These are phyloP conservation scores for Ostrea edulis DNA, from an alignment of 1,140 invertebrate genomes.

Conservation along the genomic window DNA sequence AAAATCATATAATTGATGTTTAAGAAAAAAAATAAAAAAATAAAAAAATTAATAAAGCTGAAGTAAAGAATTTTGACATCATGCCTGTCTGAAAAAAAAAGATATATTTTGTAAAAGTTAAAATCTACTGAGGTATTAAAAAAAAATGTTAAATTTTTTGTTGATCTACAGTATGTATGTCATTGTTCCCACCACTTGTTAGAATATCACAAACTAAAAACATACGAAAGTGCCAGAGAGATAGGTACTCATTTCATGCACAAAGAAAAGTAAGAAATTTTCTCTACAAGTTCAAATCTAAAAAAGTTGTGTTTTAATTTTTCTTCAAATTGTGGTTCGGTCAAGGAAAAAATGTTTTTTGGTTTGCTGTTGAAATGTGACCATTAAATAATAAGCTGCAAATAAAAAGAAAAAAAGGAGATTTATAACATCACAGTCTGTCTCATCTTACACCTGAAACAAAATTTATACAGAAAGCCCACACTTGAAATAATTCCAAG, in stretches of 20 bases:
- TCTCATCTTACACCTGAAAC: neutral
- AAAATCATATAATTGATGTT: slow-evolving; percentile 41
- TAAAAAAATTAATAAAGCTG: slow-evolving; percentile 48
- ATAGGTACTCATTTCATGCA: slow-evolving; percentile 22
- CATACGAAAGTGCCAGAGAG: slow-evolving; percentile 40
- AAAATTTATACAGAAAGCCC: slow-evolving; percentile 13
- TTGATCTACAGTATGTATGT: neutral
- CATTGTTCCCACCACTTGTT: slow-evolving; percentile 25
- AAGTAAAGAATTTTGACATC: slow-evolving; percentile 44
- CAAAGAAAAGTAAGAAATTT: slow-evolving; percentile 40
- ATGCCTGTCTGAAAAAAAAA: slow-evolving; percentile 45
- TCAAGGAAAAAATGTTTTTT: neutral
- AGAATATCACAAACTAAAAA: slow-evolving; percentile 14
- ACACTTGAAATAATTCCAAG: neutral
- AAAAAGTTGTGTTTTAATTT: slow-evolving; percentile 13
- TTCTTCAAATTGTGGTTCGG: neutral
- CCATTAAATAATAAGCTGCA: slow-evolving; percentile 41
- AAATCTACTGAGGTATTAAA: slow-evolving; percentile 25
- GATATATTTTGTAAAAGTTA: slow-evolving; percentile 38
- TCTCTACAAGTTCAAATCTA: slow-evolving; percentile 34
- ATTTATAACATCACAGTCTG: slow-evolving; percentile 13
- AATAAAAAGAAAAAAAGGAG: slow-evolving; percentile 38
- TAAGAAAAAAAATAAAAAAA: slow-evolving; percentile 38
- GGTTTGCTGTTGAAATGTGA: slow-evolving; percentile 55
- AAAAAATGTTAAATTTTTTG: slow-evolving; percentile 2